Conservation (phyloP, 2,888 invertebrate genomes). For the Drosophila anceps region DNA sequence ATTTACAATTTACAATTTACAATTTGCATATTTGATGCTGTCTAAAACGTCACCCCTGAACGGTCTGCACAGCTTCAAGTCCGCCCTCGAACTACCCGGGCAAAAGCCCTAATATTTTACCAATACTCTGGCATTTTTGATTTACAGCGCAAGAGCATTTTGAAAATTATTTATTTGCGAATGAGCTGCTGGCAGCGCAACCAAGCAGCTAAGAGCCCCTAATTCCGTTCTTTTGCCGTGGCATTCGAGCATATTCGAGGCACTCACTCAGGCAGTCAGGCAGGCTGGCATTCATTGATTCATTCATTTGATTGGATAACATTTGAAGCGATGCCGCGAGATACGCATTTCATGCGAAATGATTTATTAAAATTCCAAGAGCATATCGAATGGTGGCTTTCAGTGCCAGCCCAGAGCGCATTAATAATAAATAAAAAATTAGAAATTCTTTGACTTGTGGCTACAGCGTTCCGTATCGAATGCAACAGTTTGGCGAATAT, state of each 20-base stretch:
- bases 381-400: conserved; percentile 32
- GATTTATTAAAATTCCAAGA: conserved; percentile 80
- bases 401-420: conserved; percentile 27
- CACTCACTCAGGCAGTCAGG: conserved; percentile 32
- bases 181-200: conserved; percentile 37
- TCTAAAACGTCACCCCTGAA: conserved; percentile 45
- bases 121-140: conserved; percentile 73
- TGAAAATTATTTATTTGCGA: conserved; percentile 53
- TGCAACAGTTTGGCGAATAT: conserved; percentile 67
- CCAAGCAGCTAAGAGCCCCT: conserved; percentile 59
- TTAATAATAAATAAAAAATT: conserved; percentile 39
- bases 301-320: conserved; percentile 76
- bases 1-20: conserved; percentile 49
- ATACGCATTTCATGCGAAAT: conserved; percentile 72
- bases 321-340: conserved; percentile 50
- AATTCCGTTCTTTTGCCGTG: conserved; percentile 44
- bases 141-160: conserved; percentile 67
- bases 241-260: conserved; percentile 40
- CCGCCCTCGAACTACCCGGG: no score
- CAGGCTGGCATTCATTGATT: conserved; percentile 41
- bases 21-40: conserved; percentile 78
- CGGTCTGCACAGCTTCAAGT: background rate
- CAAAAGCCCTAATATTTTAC: conserved; percentile 46
- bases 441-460: conserved; percentile 53
- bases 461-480: conserved; percentile 18